phyloP scores from a whole-genome alignment of 2,797 vertebrate genomes.

The Hipposideros larvatus region DNA sequence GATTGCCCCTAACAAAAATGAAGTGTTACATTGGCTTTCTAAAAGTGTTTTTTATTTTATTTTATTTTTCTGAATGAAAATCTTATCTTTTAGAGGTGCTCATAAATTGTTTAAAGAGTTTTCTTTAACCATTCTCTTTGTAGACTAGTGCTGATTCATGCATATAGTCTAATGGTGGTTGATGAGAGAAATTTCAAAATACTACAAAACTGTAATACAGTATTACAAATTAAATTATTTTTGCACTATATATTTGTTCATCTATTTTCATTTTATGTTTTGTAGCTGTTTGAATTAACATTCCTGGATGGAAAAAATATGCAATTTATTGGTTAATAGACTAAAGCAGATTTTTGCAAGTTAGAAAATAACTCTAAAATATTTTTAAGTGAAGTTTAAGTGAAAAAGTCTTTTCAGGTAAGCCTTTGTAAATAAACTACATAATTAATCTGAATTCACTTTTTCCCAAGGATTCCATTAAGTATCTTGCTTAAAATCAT shows the following conservation, averaged over 20 bases:
- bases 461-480: neutral
- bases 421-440: neutral
- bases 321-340: neutral
- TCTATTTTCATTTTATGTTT: neutral
- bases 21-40: neutral
- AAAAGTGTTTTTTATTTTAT: neutral
- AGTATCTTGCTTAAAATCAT: neutral
- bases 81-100: neutral
- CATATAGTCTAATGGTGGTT: neutral
- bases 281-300: neutral
- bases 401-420: slow-evolving; percentile 14
- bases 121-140: neutral
- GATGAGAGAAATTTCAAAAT: neutral
- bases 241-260: neutral
- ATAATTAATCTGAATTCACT: neutral
- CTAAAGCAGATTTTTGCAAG: neutral
- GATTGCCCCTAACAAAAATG: neutral
- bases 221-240: neutral
- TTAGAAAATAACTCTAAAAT: slow-evolving; percentile 6
- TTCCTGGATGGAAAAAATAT: neutral
- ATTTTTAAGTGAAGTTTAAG: neutral
- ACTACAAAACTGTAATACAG: neutral
- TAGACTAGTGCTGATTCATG: neutral
- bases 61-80: neutral
- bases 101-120: neutral